These are phyloP conservation scores for Epizoanthus rinbou DNA, from an alignment of 92 coral and sea anemone genomes.

Conservation along the genomic window DNA sequence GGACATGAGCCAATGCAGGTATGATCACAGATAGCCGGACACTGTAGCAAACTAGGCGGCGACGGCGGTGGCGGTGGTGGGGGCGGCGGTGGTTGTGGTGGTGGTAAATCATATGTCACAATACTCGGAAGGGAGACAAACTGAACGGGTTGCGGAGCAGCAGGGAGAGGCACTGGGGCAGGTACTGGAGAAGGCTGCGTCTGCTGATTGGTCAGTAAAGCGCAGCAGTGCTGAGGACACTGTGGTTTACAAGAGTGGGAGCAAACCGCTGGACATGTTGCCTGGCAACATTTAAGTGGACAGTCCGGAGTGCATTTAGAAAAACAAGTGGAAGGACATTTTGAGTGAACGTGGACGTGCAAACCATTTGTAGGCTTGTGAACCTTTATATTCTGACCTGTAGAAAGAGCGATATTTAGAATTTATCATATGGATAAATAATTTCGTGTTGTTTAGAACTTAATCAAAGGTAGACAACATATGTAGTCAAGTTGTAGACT, in stretches of 20 bases:
- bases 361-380: constrained; percentile 40
- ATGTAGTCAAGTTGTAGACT: no score
- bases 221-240: constrained; percentile 76
- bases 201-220: constrained; percentile 12
- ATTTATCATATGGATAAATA: no score
- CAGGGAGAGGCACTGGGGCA: background rate
- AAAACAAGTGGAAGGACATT: constrained; percentile 68
- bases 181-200: background rate
- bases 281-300: constrained; percentile 73
- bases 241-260: constrained; percentile 63
- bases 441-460: no score
- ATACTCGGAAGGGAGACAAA: background rate
- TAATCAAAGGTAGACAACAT: no score
- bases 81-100: background rate
- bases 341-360: constrained; percentile 38
- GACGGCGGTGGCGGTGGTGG: background rate
- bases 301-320: constrained; percentile 70
- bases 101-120: background rate
- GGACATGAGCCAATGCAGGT: constrained; percentile 89
- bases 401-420: background rate
- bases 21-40: constrained; percentile 70
- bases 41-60: background rate
- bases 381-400: constrained; percentile 23
- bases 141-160: constrained; percentile 40
- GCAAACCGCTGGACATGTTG: constrained; percentile 64